Evolutionary conservation across 1,140 invertebrate genomes (phyloP).

Genomic region (Hyphantria cunea): DNA sequence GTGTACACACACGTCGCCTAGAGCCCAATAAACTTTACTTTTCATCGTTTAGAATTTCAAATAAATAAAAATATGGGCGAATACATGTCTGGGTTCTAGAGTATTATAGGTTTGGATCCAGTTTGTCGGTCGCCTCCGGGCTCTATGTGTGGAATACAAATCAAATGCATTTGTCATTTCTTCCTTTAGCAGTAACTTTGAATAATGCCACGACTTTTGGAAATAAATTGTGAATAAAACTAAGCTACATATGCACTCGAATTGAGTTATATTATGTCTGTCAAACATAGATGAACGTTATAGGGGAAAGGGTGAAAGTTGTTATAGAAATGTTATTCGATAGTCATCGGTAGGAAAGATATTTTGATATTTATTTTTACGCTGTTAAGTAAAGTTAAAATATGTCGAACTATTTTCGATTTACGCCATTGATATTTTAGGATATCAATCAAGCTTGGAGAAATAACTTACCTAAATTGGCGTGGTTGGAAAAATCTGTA

Average conservation of each 20-base stretch:
- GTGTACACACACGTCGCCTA: background rate
- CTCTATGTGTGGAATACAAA: conserved; percentile 13
- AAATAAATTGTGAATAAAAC: conserved; percentile 3
- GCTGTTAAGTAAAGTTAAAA: too few relatives aligned
- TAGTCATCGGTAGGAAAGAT: too few relatives aligned
- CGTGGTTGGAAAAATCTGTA: too few relatives aligned
- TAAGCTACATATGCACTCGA: background rate
- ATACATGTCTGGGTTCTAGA: background rate
- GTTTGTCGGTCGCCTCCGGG: conserved; percentile 7
- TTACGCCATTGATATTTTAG: too few relatives aligned
- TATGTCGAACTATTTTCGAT: too few relatives aligned
- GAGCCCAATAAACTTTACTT: conserved; percentile 3
- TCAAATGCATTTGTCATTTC: conserved; percentile 25
- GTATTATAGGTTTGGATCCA: background rate
- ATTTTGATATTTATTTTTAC: too few relatives aligned
- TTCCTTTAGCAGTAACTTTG: conserved; percentile 17
- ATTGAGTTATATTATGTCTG: conserved; percentile 3
- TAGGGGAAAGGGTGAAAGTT: too few relatives aligned
- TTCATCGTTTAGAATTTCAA: conserved; percentile 9
- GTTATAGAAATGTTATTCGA: too few relatives aligned
- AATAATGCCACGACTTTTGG: background rate
- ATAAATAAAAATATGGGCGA: conserved; percentile 9
- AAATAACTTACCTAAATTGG: too few relatives aligned
- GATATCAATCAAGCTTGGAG: too few relatives aligned
- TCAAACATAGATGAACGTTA: background rate